Evolutionary conservation across 2,888 invertebrate genomes (phyloP).

Genomic region (Netelia inedita): DNA sequence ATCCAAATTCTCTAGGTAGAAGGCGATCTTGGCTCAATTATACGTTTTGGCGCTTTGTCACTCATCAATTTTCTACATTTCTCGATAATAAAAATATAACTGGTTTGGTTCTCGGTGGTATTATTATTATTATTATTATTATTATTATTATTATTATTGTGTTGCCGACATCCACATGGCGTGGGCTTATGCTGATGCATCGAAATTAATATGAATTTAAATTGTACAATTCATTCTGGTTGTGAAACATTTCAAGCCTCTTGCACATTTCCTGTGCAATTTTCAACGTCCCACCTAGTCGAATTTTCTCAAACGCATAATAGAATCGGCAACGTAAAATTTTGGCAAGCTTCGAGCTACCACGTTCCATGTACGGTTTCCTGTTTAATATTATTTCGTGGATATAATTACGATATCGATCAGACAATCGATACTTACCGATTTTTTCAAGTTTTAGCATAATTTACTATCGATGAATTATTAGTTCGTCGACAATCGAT

Average conservation of each 20-base stretch:
- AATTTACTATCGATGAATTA: too few relatives aligned
- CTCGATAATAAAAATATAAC: neutral
- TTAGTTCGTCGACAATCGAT: too few relatives aligned
- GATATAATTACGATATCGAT: neutral
- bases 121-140: neutral
- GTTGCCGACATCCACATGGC: neutral
- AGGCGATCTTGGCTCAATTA: constrained; percentile 48
- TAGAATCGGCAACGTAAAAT: neutral
- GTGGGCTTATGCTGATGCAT: constrained; percentile 38
- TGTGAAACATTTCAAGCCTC: neutral
- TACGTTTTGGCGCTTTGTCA: constrained; percentile 49
- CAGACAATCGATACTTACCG: too few relatives aligned
- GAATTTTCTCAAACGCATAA: neutral
- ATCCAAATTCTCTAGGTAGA: neutral
- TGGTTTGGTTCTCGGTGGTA: too few relatives aligned
- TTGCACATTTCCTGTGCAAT: neutral
- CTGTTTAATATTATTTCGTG: neutral
- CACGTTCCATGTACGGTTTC: neutral
- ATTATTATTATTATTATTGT: neutral
- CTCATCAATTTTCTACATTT: constrained; percentile 34
- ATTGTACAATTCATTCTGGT: constrained; percentile 14
- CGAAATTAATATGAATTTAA: constrained; percentile 24
- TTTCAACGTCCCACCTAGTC: neutral
- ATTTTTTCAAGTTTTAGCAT: too few relatives aligned
- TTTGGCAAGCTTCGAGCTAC: neutral